Evolutionary conservation across 2,113 vertebrate genomes (phyloP).

Genomic region (Calidris pugnax): DNA sequence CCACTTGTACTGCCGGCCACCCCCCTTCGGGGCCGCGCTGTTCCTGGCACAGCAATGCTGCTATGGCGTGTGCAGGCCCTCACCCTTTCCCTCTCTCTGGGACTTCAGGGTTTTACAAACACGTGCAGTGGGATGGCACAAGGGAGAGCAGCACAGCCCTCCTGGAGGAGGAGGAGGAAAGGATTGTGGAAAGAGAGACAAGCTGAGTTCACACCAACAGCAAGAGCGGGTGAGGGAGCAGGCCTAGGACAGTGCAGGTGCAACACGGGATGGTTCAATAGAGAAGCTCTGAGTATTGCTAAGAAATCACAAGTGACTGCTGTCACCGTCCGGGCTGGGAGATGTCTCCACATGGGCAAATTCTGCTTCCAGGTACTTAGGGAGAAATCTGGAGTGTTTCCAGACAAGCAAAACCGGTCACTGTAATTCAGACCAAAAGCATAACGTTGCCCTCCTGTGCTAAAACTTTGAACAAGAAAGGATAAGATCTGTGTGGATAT

Average conservation of each 20-base stretch:
- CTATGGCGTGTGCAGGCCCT: not conserved
- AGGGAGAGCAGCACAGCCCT: not conserved
- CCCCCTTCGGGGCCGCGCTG: not conserved
- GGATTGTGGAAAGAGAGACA: not conserved
- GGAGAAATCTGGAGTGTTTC: not conserved
- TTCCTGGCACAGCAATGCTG: not conserved
- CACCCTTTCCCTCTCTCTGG: not conserved
- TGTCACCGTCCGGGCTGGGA: fast-evolving
- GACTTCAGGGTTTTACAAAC: not conserved
- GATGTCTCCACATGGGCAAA: not conserved
- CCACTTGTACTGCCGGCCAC: not conserved
- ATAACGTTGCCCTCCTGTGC: not conserved
- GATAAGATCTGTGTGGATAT: not conserved
- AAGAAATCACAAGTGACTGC: not conserved
- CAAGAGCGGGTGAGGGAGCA: fast-evolving
- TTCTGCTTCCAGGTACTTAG: not conserved
- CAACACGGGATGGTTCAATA: not conserved
- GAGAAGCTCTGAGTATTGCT: not conserved
- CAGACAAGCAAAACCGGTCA: not conserved
- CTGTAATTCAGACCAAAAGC: not conserved
- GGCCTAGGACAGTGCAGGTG: not conserved
- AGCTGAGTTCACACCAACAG: not conserved
- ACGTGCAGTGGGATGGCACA: not conserved
- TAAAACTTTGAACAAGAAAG: not conserved
- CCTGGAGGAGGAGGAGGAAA: not conserved